These are phyloP conservation scores for Thecophora atra DNA, from an alignment of 2,888 invertebrate species.

Conservation along the genomic window DNA sequence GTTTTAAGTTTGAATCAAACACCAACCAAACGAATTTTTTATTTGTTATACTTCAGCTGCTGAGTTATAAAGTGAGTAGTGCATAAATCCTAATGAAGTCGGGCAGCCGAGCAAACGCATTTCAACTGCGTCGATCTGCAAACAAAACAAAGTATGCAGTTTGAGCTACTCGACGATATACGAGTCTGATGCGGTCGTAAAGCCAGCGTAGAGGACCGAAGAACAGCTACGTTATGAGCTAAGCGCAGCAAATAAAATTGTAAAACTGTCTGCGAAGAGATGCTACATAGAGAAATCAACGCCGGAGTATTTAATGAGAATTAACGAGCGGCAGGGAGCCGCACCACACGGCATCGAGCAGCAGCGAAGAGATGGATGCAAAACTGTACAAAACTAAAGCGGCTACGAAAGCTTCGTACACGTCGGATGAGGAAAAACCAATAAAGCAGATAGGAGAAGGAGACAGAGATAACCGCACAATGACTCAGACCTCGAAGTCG, in stretches of 20 bases:
- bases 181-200: background rate
- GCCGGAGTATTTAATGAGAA: slow-evolving; percentile 30
- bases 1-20: background rate
- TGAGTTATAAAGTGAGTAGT: background rate
- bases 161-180: background rate
- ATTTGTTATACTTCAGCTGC: background rate
- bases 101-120: background rate
- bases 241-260: slow-evolving; percentile 13
- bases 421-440: background rate
- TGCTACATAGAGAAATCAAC: slow-evolving; percentile 21
- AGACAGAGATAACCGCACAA: background rate
- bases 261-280: background rate
- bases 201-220: background rate
- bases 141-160: background rate
- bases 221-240: background rate
- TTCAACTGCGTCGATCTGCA: background rate
- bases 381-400: slow-evolving; percentile 13
- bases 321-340: slow-evolving; percentile 8
- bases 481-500: background rate
- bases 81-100: slow-evolving; percentile 10
- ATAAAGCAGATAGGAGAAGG: background rate
- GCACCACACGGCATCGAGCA: background rate
- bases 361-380: background rate
- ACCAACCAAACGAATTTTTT: background rate
- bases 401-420: slow-evolving; percentile 18